Evolutionary conservation across 2,888 invertebrate species (phyloP).

Genomic region (Eledona agricola): DNA sequence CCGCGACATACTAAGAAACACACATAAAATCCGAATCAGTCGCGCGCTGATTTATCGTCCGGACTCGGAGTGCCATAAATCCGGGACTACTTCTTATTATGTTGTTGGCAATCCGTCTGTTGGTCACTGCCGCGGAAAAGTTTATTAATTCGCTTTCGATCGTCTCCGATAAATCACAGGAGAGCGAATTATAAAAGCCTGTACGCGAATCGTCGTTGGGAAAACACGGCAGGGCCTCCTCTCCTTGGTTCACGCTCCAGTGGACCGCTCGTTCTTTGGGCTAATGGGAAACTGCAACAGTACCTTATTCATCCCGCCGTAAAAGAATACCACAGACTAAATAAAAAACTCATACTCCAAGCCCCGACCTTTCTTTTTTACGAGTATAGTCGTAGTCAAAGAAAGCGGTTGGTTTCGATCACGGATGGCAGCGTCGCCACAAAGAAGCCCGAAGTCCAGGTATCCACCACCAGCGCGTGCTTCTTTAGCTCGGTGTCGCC

Average conservation of each 20-base stretch:
- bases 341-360: constrained; percentile 25
- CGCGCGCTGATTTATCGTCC: constrained; percentile 31
- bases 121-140: constrained; percentile 39
- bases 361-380: constrained; percentile 26
- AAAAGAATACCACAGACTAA: constrained; percentile 38
- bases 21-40: constrained; percentile 37
- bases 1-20: constrained; percentile 31
- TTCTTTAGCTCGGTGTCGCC: constrained; percentile 39
- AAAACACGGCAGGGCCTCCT: constrained; percentile 8
- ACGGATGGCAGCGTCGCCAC: constrained; percentile 37
- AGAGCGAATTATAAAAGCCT: too few species aligned
- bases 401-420: constrained; percentile 40
- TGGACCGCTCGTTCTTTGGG: constrained; percentile 23
- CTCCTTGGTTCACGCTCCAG: constrained; percentile 32
- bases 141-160: constrained; percentile 41
- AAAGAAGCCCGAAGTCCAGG: constrained; percentile 33
- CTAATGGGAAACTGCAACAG: constrained; percentile 40
- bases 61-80: constrained; percentile 40
- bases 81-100: constrained; percentile 40
- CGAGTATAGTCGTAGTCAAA: constrained; percentile 19
- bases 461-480: constrained; percentile 36
- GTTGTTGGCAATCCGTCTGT: constrained; percentile 42
- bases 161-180: too few species aligned
- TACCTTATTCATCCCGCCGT: constrained; percentile 34
- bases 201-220: too few species aligned